Evolutionary conservation across 2,113 vertebrate genomes (phyloP).

Genomic region (Tetrao urogallus): DNA sequence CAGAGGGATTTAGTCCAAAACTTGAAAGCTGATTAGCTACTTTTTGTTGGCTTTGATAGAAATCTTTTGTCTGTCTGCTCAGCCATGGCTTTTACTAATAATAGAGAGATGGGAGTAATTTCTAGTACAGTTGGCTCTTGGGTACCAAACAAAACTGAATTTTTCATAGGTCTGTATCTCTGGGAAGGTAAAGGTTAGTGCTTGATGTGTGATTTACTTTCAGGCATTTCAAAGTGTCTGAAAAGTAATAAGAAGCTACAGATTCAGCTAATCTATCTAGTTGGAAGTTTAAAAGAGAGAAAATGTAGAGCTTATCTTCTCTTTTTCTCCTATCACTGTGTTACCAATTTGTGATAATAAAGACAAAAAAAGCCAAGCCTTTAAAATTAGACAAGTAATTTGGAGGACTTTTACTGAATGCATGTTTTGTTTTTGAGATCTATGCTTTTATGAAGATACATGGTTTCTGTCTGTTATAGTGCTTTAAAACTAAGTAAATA

Average conservation of each 20-base stretch:
- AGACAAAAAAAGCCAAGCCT: not conserved
- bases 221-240: not conserved
- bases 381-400: not conserved
- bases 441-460: not conserved
- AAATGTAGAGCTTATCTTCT: not conserved
- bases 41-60: slow-evolving; percentile 54
- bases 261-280: not conserved
- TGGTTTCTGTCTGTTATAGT: not conserved
- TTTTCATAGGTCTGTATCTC: not conserved
- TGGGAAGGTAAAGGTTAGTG: slow-evolving; percentile 11
- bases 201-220: slow-evolving; percentile 29
- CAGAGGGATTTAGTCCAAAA: slow-evolving; percentile 44
- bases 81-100: slow-evolving; percentile 6
- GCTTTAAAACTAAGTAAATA: not conserved
- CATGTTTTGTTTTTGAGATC: not conserved
- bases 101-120: slow-evolving; percentile 3
- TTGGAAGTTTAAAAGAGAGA: not conserved
- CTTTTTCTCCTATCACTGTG: not conserved
- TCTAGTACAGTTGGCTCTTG: not conserved
- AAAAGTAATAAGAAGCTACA: not conserved
- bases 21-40: slow-evolving; percentile 58
- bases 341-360: not conserved
- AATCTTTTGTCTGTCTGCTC: slow-evolving; percentile 45
- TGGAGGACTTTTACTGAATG: not conserved
- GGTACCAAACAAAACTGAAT: not conserved